Percentiles rank a stretch among this genome's conserved stretches.
These are phyloP conservation scores for Tinea semifulvella DNA, from an alignment of 2,888 invertebrate genomes.

Conservation along the genomic window DNA sequence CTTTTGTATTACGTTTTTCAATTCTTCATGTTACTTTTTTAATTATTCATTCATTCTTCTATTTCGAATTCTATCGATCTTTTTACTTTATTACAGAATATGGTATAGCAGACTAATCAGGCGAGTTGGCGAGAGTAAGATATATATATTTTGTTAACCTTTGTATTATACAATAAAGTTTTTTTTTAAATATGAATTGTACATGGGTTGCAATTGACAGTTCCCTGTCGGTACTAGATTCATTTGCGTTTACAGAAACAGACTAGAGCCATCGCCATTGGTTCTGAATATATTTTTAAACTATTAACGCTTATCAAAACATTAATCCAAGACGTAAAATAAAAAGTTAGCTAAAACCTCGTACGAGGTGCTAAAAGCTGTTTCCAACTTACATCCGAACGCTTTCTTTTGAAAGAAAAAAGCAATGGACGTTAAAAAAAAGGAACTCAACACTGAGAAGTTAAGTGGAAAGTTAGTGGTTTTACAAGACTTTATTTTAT, in stretches of 20 bases:
- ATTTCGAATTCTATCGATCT: not conserved
- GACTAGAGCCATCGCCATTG: too few species aligned
- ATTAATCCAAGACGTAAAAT: not conserved
- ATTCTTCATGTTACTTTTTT: not conserved
- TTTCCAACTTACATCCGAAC: conserved; percentile 54
- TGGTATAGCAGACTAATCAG: too few species aligned
- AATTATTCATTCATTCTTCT: not conserved
- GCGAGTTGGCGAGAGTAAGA: too few species aligned
- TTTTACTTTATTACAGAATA: too few species aligned
- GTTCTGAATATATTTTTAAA: too few species aligned
- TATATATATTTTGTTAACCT: too few species aligned
- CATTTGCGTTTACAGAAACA: too few species aligned
- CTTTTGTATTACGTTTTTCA: not conserved
- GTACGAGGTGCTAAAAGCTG: conserved; percentile 50
- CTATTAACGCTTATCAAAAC: too few species aligned
- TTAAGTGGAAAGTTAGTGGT: conserved; percentile 59
- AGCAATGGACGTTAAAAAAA: conserved; percentile 47
- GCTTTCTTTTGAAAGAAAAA: conserved; percentile 48
- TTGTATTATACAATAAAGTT: not conserved
- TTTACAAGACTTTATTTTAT: conserved; percentile 34
- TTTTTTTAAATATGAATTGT: not conserved
- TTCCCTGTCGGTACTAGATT: too few species aligned
- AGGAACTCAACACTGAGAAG: conserved; percentile 59
- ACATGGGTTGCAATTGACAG: too few species aligned
- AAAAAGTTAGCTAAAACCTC: conserved; percentile 26